Percentiles rank a stretch among this genome's conserved stretches.
Conservation (phyloP, 2,888 invertebrate species). For the Lampropteryx suffumata region DNA sequence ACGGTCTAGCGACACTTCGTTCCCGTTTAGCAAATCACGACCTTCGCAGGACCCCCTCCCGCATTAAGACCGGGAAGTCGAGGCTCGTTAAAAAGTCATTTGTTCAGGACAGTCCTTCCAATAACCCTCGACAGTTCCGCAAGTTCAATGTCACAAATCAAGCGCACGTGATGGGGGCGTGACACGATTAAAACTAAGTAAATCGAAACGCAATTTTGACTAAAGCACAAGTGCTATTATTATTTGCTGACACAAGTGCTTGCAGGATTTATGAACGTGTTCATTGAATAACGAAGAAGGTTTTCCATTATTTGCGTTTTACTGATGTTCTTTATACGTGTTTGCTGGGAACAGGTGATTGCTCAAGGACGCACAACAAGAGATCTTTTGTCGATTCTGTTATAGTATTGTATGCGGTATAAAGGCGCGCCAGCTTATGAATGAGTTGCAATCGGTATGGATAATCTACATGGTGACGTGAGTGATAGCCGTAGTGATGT, state of each 20-base stretch:
- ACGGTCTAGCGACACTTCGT: slow-evolving; percentile 60
- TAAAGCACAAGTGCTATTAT: too few species aligned
- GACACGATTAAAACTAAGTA: slow-evolving; percentile 20
- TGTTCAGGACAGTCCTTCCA: slow-evolving; percentile 53
- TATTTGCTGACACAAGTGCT: too few species aligned
- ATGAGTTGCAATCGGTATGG: slow-evolving; percentile 40
- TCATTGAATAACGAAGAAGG: too few species aligned
- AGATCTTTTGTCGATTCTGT: slow-evolving; percentile 38
- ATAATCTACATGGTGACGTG: slow-evolving; percentile 39
- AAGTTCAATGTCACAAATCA: slow-evolving; percentile 47
- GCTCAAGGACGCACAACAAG: slow-evolving; percentile 39
- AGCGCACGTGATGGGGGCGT: slow-evolving; percentile 20
- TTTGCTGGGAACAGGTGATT: slow-evolving; percentile 23
- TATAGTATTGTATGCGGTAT: slow-evolving; percentile 38
- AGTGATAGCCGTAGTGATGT: slow-evolving; percentile 35
- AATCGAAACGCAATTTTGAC: not conserved
- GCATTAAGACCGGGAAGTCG: slow-evolving; percentile 60
- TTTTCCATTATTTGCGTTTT: not conserved
- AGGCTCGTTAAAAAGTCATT: slow-evolving; percentile 63
- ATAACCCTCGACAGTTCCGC: slow-evolving; percentile 43
- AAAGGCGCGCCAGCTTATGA: slow-evolving; percentile 49
- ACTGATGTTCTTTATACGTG: not conserved
- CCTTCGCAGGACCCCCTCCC: slow-evolving; percentile 66
- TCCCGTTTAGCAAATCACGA: slow-evolving; percentile 64
- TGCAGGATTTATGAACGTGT: too few species aligned